These are phyloP conservation scores for Sphecodes monilicornis DNA, from an alignment of 2,888 invertebrate genomes.

Conservation along the genomic window DNA sequence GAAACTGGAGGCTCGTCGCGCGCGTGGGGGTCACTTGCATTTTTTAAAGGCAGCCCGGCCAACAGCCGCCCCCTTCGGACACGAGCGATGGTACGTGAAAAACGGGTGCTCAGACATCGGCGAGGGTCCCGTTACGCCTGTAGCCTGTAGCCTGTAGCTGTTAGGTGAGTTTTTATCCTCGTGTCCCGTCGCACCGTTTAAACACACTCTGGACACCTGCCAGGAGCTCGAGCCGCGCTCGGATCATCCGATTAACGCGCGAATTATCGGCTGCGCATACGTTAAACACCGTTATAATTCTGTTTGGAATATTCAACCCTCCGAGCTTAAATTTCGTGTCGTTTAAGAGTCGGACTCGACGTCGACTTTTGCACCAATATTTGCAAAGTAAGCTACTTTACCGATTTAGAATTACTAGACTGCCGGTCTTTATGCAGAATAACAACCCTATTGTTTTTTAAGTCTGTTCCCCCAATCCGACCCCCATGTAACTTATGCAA, in stretches of 20 bases:
- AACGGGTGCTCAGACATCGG: conserved; percentile 58
- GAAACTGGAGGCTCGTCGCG: background rate
- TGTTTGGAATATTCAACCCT: background rate
- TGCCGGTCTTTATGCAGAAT: background rate
- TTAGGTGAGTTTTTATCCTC: conserved; percentile 7
- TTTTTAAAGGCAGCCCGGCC: conserved; percentile 48
- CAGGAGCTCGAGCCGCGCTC: background rate
- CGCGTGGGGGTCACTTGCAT: conserved; percentile 56
- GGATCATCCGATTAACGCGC: background rate
- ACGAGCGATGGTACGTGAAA: conserved; percentile 30
- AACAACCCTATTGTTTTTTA: too few species aligned
- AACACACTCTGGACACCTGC: conserved; percentile 41
- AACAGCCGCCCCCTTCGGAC: conserved; percentile 12
- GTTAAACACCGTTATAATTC: background rate
- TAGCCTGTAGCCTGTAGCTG: conserved; percentile 4
- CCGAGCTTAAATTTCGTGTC: background rate
- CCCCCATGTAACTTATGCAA: too few species aligned
- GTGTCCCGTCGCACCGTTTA: conserved; percentile 22
- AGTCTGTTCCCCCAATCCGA: too few species aligned
- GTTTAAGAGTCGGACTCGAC: background rate
- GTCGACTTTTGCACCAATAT: background rate
- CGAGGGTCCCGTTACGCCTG: conserved; percentile 46
- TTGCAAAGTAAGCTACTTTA: background rate
- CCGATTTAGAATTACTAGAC: background rate
- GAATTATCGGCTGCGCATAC: background rate